These are phyloP conservation scores for Atethmia centrago DNA, from an alignment of 2,888 invertebrate species.

Conservation along the genomic window DNA sequence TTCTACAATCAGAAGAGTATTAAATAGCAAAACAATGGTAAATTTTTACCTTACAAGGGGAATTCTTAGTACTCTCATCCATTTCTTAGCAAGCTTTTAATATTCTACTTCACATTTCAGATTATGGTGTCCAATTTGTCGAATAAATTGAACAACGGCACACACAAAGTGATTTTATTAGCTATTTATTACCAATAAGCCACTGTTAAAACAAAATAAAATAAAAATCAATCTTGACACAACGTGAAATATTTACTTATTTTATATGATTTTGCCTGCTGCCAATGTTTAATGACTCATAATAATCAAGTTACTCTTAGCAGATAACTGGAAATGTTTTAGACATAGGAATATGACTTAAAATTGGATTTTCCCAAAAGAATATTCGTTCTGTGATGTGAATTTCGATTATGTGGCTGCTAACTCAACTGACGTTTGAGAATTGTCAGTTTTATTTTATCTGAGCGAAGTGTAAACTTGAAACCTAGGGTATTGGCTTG, in stretches of 20 bases:
- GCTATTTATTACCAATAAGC: conserved; percentile 88
- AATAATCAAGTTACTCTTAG: conserved; percentile 50
- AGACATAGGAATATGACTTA: conserved; percentile 38
- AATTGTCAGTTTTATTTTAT: conserved; percentile 27
- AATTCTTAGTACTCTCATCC: conserved; percentile 88
- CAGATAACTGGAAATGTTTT: conserved; percentile 45
- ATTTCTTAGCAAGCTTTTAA: conserved; percentile 82
- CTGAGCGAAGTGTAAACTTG: conserved; percentile 14
- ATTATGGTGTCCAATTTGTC: conserved; percentile 82
- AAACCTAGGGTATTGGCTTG: conserved; percentile 37
- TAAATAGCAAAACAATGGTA: conserved; percentile 76
- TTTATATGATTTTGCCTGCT: conserved; percentile 70
- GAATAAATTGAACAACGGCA: conserved; percentile 80
- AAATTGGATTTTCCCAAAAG: conserved; percentile 71
- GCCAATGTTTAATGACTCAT: conserved; percentile 70
- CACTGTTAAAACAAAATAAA: conserved; percentile 87
- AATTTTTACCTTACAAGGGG: conserved; percentile 89
- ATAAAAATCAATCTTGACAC: conserved; percentile 87
- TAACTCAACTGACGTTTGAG: conserved; percentile 53
- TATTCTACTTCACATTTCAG: conserved; percentile 86
- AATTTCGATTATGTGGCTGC: conserved; percentile 71
- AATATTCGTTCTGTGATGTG: conserved; percentile 64
- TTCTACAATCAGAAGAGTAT: conserved; percentile 71
- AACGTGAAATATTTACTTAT: conserved; percentile 86
- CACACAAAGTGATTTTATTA: conserved; percentile 84